Base-by-base conservation (phyloP, 92 coral and sea anemone species). In the Blastomussa wellsi region DNA sequence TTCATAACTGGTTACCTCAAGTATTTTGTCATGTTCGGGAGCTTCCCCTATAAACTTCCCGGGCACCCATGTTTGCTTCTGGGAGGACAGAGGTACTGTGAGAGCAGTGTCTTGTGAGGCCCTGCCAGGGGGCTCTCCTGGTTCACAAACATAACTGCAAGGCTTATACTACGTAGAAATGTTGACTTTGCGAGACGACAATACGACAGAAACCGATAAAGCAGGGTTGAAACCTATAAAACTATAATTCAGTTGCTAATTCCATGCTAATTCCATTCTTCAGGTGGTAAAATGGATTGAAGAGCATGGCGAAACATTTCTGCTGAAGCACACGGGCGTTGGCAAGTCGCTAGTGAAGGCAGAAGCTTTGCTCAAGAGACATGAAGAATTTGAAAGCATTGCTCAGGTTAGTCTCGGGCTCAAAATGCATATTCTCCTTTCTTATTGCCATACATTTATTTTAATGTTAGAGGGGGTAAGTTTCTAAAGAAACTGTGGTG, bases 251-350 rank as follows among this genome's bases (percentile, higher is more conserved):
- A n/a, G n/a, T n/a, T n/a, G n/a, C n/a, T n/a, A n/a, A n/a, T n/a
- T n/a, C n/a, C n/a, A n/a, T n/a, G n/a, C n/a, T n/a, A n/a, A 8
- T 70, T 5, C 28, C 32, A 5, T 71, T 70, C n/a, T n/a, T 22
- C 77, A 94, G 98, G 98, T 94, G 35, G 90, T 94, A 75, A 94
- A 96, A 75, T 96, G 99, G 99, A 96, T 96, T 28, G 99, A 96
- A 68, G 99, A 96, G 41, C 99, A 96, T 44, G 99, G 99, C 0
- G 99, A 96, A 86, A 95, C 99, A 14, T 97, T 97, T 85, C 91
- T 97, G 62, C 85, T 80, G 86, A 97, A 97, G 75, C 98, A 95
- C 92, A 97, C 98, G 10, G 99, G 96, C 73, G 97, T 97, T 42
- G 99, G 99, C 9, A 97, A 91, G 87, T 89, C 99, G 19, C 84